Evolutionary conservation across 2,888 invertebrate species (phyloP), one percentile per base, ranked within the genome.

Genomic region (Phaedon cochleariae): DNA sequence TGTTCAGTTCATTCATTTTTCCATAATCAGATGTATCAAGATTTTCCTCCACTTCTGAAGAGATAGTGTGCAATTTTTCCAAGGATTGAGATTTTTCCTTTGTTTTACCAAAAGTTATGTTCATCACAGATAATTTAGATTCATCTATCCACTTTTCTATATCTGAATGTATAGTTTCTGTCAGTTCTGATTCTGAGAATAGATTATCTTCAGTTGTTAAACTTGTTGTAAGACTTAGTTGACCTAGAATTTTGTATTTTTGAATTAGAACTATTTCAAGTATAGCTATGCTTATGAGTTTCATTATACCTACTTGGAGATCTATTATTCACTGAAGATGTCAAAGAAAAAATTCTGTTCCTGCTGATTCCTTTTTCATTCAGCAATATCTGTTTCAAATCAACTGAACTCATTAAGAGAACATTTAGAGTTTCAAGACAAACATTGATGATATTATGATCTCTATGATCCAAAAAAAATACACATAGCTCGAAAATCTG

Each of bases 381-480:
- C 20, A 88, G 75, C 15, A 93, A 79, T 1, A 86, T 83, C 1
- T 81, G 79, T 59, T 86, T 83, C 31, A 90, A 84, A 0, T 85
- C 84, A 1, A 86, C 87, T 71, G 80, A 86, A 76, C 85, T 84
- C 73, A 85, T 85, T 5, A 93, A 78, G 2, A 93, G 77, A 54
- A 89, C 87, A 20, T 89, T 87, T 26, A 94, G 84, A 76, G 89
- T 86, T 82, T 98, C 97, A 79, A 97, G 86, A 17, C 95, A 90
- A 0, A 94, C 90, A 79, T 96, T 96, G 74, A 95, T 90, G 64
- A 96, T 89, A 82, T 96, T 96, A 82, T 97, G 96, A 82, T 96
- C 94, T 6, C 85, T 83, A 74, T 90, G 90, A 22, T 86, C 85
- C 62, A 90, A 86, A 83, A 91, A 92, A 77, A 90, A 85, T 58